A percentile compares a stretch with the other conserved stretches of the same genome.
Conservation (phyloP, 2,888 invertebrate genomes). For the Erpobdella octoculata region DNA sequence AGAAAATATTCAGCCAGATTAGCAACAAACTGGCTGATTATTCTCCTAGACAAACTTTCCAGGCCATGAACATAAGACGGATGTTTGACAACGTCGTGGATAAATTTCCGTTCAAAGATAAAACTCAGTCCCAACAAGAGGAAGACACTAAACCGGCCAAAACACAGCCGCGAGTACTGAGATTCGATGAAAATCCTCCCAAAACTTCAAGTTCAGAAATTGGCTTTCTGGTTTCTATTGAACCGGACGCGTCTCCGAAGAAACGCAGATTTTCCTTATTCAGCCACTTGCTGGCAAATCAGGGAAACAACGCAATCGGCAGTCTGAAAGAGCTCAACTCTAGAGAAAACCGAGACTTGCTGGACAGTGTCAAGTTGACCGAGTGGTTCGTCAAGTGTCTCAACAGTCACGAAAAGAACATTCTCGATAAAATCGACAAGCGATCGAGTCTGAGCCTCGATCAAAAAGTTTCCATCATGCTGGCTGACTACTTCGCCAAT, state of each 20-base stretch:
- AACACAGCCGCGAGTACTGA: background rate
- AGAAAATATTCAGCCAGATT: slow-evolving; percentile 7
- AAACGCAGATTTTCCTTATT: background rate
- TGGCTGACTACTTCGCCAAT: background rate
- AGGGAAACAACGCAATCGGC: background rate
- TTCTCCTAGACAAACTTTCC: background rate
- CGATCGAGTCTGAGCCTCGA: background rate
- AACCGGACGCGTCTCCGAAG: background rate
- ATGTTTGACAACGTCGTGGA: background rate
- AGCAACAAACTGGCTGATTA: background rate
- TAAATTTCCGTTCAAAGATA: background rate
- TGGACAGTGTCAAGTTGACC: background rate
- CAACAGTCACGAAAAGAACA: background rate
- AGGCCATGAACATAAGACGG: background rate
- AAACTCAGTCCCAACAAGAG: background rate
- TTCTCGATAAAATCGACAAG: background rate
- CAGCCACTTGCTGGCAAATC: background rate
- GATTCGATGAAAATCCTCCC: background rate
- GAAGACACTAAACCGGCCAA: background rate
- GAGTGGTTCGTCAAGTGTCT: slow-evolving; percentile 6
- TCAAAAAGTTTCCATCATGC: background rate
- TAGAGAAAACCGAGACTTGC: background rate
- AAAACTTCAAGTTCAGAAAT: background rate
- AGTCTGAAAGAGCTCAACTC: background rate
- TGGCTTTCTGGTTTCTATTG: background rate